Percentiles rank a stretch among this genome's conserved stretches.
These are phyloP conservation scores for Hydrophis major DNA, from an alignment of 2,797 vertebrate genomes.

Conservation along the genomic window DNA sequence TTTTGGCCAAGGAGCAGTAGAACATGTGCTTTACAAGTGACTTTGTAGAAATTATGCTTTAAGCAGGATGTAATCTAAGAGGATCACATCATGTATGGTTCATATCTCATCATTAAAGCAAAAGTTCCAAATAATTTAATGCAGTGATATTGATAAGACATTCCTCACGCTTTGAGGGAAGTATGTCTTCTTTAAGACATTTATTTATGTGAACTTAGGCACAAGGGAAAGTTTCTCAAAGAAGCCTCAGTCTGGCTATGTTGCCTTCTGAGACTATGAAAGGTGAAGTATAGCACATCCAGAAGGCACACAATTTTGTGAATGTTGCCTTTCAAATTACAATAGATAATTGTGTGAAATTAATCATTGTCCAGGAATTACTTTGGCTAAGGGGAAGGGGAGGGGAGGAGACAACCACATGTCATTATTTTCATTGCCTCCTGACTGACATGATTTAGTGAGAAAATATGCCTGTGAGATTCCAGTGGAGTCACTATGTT, in stretches of 20 bases:
- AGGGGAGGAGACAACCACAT: background rate
- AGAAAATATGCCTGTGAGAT: slow-evolving; percentile 14
- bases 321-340: background rate
- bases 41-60: background rate
- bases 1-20: background rate
- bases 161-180: background rate
- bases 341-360: background rate
- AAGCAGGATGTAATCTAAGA: background rate
- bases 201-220: background rate
- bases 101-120: background rate
- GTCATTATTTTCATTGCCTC: background rate
- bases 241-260: background rate
- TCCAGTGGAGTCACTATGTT: slow-evolving; percentile 8
- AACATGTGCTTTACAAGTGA: background rate
- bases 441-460: background rate
- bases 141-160: background rate
- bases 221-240: background rate
- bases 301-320: background rate
- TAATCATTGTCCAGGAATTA: background rate
- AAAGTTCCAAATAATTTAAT: background rate
- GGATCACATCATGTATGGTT: background rate
- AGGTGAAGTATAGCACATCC: background rate
- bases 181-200: background rate
- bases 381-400: background rate
- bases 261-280: background rate